Evolutionary conservation across 2,888 invertebrate species (phyloP).

Genomic region (Villa cingulata): DNA sequence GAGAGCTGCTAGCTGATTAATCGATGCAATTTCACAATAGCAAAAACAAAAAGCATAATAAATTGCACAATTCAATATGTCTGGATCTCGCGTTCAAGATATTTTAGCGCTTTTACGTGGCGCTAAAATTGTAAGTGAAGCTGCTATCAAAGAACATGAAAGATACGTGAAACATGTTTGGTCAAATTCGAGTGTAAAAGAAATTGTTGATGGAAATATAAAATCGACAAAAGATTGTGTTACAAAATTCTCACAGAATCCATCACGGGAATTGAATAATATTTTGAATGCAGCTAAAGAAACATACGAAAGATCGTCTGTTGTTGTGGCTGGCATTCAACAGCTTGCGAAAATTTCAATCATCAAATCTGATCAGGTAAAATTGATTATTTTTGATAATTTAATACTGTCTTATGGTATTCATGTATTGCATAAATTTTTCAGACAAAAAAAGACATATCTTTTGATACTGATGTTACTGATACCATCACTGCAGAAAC

Average conservation of each 20-base stretch:
- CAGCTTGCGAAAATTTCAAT: constrained; percentile 38
- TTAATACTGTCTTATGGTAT: too few relatives aligned
- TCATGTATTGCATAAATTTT: too few relatives aligned
- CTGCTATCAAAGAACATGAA: constrained; percentile 51
- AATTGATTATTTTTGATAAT: too few relatives aligned
- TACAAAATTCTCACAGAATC: constrained; percentile 21
- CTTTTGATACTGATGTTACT: too few relatives aligned
- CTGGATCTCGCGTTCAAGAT: constrained; percentile 44
- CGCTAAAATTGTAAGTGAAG: constrained; percentile 51
- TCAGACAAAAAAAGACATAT: too few relatives aligned
- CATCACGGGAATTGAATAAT: constrained; percentile 28
- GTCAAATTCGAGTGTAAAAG: constrained; percentile 55
- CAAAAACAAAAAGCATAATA: too few relatives aligned
- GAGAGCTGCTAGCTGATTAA: too few relatives aligned
- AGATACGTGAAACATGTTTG: constrained; percentile 45
- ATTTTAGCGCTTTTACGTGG: constrained; percentile 54
- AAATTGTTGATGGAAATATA: constrained; percentile 27
- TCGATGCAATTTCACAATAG: constrained; percentile 1
- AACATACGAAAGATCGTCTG: constrained; percentile 47
- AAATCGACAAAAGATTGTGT: constrained; percentile 20
- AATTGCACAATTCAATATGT: not conserved
- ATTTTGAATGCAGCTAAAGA: constrained; percentile 41
- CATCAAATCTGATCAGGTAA: not conserved
- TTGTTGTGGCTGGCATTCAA: constrained; percentile 56
- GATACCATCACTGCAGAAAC: too few relatives aligned